These are phyloP conservation scores for Tyria jacobaeae DNA, from an alignment of 2,888 invertebrate genomes.

Conservation along the genomic window DNA sequence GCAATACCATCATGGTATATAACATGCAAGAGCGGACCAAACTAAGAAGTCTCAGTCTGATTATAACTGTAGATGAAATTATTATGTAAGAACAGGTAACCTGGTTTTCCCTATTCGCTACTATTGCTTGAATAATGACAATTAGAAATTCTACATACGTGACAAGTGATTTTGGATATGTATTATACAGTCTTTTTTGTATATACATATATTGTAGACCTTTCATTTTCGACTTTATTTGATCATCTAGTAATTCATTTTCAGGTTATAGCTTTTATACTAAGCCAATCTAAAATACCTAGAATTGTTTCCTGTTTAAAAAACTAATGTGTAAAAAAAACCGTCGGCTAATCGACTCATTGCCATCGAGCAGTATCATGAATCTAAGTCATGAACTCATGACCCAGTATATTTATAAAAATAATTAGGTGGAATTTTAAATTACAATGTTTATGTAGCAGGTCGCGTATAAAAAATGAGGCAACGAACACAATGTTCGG, in stretches of 20 bases:
- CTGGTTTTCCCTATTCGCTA: too few relatives aligned
- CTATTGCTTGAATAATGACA: too few relatives aligned
- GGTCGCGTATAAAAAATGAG: conserved; percentile 65
- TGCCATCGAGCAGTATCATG: conserved; percentile 28
- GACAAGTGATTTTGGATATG: neutral
- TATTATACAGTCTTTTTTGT: neutral
- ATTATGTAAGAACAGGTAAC: too few relatives aligned
- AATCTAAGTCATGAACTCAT: conserved; percentile 55
- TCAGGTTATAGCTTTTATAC: neutral
- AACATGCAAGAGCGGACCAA: too few relatives aligned
- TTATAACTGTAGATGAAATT: too few relatives aligned
- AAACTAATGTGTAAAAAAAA: too few relatives aligned
- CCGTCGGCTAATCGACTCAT: conserved; percentile 8
- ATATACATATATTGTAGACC: too few relatives aligned
- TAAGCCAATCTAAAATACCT: neutral
- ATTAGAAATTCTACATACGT: too few relatives aligned
- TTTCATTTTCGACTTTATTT: neutral
- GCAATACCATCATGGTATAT: conserved; percentile 4
- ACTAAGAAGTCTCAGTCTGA: too few relatives aligned
- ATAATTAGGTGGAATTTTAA: conserved; percentile 47
- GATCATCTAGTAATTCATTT: neutral
- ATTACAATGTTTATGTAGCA: conserved; percentile 52
- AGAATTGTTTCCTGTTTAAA: neutral
- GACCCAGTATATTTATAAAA: conserved; percentile 47
- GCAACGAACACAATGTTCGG: conserved; percentile 67